Evolutionary conservation across 2,888 invertebrate genomes (phyloP).

Genomic region (Xestia c-nigrum): DNA sequence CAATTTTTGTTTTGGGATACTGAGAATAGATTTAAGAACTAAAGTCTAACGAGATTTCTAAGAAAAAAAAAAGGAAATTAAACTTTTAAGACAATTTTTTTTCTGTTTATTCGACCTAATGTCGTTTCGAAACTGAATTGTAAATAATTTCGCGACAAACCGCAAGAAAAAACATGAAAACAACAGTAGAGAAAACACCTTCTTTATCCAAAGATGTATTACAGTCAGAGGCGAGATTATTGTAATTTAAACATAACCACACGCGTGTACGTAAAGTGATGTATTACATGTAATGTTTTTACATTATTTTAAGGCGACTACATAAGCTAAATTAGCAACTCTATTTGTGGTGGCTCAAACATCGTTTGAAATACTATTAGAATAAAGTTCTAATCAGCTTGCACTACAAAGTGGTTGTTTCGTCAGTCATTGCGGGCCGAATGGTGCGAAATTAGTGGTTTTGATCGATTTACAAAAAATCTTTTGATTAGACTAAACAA

Average conservation of each 20-base stretch:
- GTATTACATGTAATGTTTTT: slow-evolving; percentile 33
- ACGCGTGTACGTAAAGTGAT: slow-evolving; percentile 29
- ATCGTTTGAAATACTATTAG: no score
- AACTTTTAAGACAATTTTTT: background rate
- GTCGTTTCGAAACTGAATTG: background rate
- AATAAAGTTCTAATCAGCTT: no score
- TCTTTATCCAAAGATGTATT: slow-evolving; percentile 17
- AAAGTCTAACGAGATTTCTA: background rate
- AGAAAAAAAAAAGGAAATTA: background rate
- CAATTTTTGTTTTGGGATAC: background rate
- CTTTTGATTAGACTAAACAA: no score
- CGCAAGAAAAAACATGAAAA: slow-evolving; percentile 22
- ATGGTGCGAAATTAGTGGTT: no score
- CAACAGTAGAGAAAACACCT: slow-evolving; percentile 1
- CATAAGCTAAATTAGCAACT: no score
- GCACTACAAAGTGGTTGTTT: no score
- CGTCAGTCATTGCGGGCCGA: no score
- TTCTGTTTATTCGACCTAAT: background rate
- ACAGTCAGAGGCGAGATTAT: slow-evolving; percentile 17
- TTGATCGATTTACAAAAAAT: no score
- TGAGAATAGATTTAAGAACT: background rate
- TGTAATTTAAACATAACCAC: slow-evolving; percentile 40
- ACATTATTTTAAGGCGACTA: slow-evolving; percentile 4
- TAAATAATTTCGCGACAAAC: slow-evolving; percentile 9
- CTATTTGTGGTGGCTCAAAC: no score